Base-by-base conservation (phyloP, 2,113 vertebrate genomes). In the Sylvilagus bachmani region DNA sequence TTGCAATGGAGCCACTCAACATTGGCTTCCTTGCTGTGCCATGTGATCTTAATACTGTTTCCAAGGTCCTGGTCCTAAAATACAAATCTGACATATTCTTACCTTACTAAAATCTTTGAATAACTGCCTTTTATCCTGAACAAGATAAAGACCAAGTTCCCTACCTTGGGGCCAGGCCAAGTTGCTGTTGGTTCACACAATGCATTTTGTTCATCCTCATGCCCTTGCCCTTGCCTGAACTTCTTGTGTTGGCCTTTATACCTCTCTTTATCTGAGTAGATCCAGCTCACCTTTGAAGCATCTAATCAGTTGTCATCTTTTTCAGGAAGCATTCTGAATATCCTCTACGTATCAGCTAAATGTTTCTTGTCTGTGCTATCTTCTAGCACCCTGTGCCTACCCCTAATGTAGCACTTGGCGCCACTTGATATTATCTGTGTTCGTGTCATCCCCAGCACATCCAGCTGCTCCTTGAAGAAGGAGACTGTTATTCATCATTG, bases 341-440 rank as follows among this genome's bases (percentile, higher is more conserved):
- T 29, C 55, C 3, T 92, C 61, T 58, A 17, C 55, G n/a, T 13
- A 0, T 44, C 36, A 83, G 10, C 79, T 84, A 53, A 62, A 6
- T 78, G 53, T 69, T 82, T 94, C 85, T 36, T 80, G 31, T 69
- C 77, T 83, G 38, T 86, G 31, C 71, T 88, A 31, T 87, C 36
- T 69, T 82, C 66, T 62, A 44, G n/a, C 27, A 31, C 19, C 4
- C 62, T 75, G 36, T 61, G 36, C 33, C 79, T 75, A 33, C 33
- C 53, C 44, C 74, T 89, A 14, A 78, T 31, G 29, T 85, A 74
- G 27, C 11, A n/a, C 66, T 87, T 55, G 24, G 33, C 86, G 64
- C n/a, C 70, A 7, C 58, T 61, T 36, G 44, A 55, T 86, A 31
- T 81, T 67, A 29, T 77, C 82, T 51, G 55, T 51, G 67, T 51